phyloP scores from a whole-genome alignment of 2,113 vertebrate species.

The Spilogale gracilis region DNA sequence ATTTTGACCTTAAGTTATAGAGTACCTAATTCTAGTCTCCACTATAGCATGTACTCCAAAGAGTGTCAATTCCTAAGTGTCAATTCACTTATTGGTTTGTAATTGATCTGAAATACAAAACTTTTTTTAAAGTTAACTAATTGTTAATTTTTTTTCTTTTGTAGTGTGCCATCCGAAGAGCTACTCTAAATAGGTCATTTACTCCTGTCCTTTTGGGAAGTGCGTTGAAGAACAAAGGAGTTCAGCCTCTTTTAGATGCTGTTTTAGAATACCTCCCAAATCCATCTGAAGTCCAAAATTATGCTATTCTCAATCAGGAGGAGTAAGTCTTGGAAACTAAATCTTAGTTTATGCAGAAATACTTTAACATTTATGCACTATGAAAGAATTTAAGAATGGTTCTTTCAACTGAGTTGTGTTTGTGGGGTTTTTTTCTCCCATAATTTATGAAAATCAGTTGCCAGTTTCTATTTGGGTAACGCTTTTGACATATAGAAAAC shows the following conservation, averaged over 20 bases:
- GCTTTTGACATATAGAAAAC: neutral
- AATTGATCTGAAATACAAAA: neutral
- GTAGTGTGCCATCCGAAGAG: constrained; percentile 95
- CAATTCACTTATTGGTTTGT: neutral
- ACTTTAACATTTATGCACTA: neutral
- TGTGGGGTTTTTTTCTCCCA: neutral
- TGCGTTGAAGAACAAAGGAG: constrained; percentile 97
- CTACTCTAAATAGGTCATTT: constrained; percentile 93
- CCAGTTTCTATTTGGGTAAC: neutral
- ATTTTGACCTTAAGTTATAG: neutral
- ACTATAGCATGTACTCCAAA: neutral
- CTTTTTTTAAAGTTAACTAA: neutral
- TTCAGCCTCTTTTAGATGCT: constrained; percentile 95
- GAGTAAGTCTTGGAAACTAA: constrained; percentile 88
- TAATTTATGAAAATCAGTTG: neutral
- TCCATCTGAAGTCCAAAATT: constrained; percentile 96
- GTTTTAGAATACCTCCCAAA: constrained; percentile 95
- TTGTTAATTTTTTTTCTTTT: neutral
- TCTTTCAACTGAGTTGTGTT: neutral
- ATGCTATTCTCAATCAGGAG: constrained; percentile 91
- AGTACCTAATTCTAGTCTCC: neutral
- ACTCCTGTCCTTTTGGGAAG: constrained; percentile 96
- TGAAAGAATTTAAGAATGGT: neutral
- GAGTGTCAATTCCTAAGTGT: neutral
- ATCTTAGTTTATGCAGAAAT: neutral